A percentile compares a stretch with the other conserved stretches of the same genome.
These are phyloP conservation scores for Salarias fasciatus DNA, from an alignment of 2,797 vertebrate genomes.

Conservation along the genomic window DNA sequence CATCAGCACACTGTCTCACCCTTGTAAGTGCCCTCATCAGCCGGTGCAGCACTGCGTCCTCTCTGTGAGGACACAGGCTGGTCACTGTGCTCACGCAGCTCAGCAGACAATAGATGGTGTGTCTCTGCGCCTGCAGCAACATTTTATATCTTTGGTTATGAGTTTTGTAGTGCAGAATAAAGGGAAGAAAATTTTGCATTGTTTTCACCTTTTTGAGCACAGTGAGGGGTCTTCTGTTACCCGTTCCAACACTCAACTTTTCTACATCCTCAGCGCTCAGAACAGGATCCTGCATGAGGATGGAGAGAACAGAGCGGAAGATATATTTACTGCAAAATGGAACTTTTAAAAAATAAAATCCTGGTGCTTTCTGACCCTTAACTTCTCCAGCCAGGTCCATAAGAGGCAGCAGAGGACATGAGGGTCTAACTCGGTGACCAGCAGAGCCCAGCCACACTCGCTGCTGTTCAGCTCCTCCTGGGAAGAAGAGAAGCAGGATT, in stretches of 20 bases:
- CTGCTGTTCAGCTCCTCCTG: constrained; percentile 85
- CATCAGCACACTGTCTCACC: constrained; percentile 62
- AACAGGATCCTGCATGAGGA: constrained; percentile 78
- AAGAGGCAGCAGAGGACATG: constrained; percentile 81
- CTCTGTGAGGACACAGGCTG: constrained; percentile 78
- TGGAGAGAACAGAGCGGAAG: constrained; percentile 7
- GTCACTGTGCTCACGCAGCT: constrained; percentile 81
- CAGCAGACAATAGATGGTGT: constrained; percentile 83
- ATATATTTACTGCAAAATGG: not conserved
- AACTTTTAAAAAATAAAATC: not conserved
- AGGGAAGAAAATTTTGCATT: not conserved
- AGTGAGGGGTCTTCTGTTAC: constrained; percentile 61
- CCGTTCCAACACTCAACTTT: constrained; percentile 50
- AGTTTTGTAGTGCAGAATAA: not conserved
- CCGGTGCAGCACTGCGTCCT: constrained; percentile 78
- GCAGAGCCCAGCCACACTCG: constrained; percentile 82
- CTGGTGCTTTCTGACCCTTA: constrained; percentile 74
- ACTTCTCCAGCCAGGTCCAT: constrained; percentile 86
- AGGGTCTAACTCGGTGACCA: constrained; percentile 82
- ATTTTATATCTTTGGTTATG: not conserved
- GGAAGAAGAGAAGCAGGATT: not conserved
- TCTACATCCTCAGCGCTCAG: constrained; percentile 74
- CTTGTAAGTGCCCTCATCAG: constrained; percentile 80
- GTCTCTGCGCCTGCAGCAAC: constrained; percentile 74
- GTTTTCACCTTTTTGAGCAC: constrained; percentile 75